A percentile compares a stretch with the other conserved stretches of the same genome.
These are phyloP conservation scores for Tauraco hartlaubi DNA, from an alignment of 2,797 vertebrate species.

Conservation along the genomic window DNA sequence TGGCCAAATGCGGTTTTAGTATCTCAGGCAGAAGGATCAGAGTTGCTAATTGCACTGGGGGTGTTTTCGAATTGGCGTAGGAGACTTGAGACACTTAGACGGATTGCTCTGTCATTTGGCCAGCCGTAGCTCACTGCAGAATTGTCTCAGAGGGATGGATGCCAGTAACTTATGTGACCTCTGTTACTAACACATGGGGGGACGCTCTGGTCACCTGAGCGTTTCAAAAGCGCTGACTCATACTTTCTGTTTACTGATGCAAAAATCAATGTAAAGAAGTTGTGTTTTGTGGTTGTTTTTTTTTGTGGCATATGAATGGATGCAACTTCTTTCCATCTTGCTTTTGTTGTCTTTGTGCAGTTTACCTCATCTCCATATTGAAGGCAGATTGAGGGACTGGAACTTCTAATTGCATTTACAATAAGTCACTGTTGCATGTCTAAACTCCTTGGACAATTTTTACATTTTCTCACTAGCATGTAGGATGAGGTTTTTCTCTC, in stretches of 20 bases:
- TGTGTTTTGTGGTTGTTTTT: accelerated
- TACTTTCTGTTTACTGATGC: neutral
- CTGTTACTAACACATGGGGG: neutral
- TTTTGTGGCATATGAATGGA: neutral
- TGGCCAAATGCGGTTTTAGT: neutral
- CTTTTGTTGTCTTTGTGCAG: neutral
- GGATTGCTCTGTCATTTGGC: neutral
- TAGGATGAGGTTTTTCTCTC: neutral
- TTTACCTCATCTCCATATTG: neutral
- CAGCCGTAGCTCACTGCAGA: neutral
- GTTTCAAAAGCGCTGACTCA: neutral
- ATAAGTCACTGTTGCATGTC: neutral
- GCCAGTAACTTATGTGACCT: neutral
- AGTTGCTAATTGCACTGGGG: neutral
- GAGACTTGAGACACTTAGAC: neutral
- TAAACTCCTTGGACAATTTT: neutral
- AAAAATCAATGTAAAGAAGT: neutral
- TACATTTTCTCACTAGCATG: neutral
- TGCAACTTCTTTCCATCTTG: neutral
- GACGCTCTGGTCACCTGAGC: neutral
- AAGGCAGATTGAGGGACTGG: neutral
- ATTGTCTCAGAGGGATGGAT: neutral
- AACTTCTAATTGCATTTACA: neutral
- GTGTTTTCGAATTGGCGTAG: neutral
- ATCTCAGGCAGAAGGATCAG: neutral